These are phyloP conservation scores for Neodon shergylaensis DNA, from an alignment of 2,113 vertebrate species.

Conservation along the genomic window DNA sequence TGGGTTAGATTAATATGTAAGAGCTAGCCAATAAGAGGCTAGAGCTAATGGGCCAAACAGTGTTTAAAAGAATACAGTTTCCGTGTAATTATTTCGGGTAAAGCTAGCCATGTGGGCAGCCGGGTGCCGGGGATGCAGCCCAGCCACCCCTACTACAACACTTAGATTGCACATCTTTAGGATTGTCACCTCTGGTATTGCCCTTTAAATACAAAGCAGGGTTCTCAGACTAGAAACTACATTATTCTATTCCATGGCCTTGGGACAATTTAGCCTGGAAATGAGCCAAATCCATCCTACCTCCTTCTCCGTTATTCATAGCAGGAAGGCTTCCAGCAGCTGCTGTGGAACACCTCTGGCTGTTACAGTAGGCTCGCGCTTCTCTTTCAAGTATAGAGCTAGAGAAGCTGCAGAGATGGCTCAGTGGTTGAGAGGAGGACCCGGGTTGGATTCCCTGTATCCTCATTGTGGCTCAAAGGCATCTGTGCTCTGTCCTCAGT, in stretches of 20 bases:
- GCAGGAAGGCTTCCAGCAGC: constrained; percentile 5
- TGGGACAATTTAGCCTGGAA: constrained; percentile 21
- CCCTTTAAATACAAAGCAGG: constrained; percentile 60
- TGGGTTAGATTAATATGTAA: no score
- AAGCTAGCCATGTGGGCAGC: no score
- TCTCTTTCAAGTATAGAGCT: constrained; percentile 24
- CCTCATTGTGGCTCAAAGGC: background rate
- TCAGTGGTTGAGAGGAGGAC: background rate
- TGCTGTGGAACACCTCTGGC: background rate
- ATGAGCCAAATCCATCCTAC: background rate
- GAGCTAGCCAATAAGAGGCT: no score
- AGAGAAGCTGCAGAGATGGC: background rate
- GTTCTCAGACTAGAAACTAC: background rate
- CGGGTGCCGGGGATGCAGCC: no score
- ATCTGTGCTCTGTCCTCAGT: background rate
- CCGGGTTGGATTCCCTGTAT: background rate
- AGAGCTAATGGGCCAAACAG: no score
- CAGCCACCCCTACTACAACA: no score
- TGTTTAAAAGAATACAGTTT: no score
- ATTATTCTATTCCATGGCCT: background rate
- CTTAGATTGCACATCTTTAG: constrained; percentile 52
- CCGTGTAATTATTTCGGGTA: no score
- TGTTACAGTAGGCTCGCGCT: background rate
- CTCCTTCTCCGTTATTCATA: background rate
- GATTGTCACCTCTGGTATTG: background rate